phyloP scores from a whole-genome alignment of 1,140 invertebrate genomes.

The Coelopa frigida region DNA sequence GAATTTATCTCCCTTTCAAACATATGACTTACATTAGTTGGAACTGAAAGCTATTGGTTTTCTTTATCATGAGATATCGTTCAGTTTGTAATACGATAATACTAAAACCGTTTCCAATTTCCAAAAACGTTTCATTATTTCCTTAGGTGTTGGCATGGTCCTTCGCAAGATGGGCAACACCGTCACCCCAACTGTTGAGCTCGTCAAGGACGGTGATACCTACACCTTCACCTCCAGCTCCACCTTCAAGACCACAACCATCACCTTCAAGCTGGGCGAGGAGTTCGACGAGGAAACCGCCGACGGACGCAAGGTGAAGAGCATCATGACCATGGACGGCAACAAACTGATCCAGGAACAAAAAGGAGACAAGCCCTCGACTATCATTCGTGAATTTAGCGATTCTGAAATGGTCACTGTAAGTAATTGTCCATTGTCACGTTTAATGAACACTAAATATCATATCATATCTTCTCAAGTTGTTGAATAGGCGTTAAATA shows the following conservation, averaged over 20 bases:
- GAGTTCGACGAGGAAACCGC: constrained; percentile 81
- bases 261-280: constrained; percentile 71
- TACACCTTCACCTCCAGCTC: constrained; percentile 72
- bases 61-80: too few relatives aligned
- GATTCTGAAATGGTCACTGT: constrained; percentile 64
- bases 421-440: constrained; percentile 16
- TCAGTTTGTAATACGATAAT: too few relatives aligned
- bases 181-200: constrained; percentile 66
- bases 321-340: constrained; percentile 55
- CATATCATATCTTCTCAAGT: neutral
- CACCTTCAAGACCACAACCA: constrained; percentile 73
- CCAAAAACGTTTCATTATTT: too few relatives aligned
- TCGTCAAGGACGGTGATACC: constrained; percentile 55
- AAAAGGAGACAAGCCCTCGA: constrained; percentile 58
- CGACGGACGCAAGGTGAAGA: constrained; percentile 78
- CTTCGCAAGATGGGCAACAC: constrained; percentile 66
- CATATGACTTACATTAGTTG: too few relatives aligned
- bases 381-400: constrained; percentile 59
- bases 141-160: constrained; percentile 68
- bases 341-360: constrained; percentile 65
- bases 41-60: too few relatives aligned
- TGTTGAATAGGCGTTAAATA: neutral
- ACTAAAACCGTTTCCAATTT: too few relatives aligned
- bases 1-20: too few relatives aligned
- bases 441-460: too few relatives aligned